phyloP scores from a whole-genome alignment of 1,140 invertebrate genomes.

The Platyura marginata region DNA sequence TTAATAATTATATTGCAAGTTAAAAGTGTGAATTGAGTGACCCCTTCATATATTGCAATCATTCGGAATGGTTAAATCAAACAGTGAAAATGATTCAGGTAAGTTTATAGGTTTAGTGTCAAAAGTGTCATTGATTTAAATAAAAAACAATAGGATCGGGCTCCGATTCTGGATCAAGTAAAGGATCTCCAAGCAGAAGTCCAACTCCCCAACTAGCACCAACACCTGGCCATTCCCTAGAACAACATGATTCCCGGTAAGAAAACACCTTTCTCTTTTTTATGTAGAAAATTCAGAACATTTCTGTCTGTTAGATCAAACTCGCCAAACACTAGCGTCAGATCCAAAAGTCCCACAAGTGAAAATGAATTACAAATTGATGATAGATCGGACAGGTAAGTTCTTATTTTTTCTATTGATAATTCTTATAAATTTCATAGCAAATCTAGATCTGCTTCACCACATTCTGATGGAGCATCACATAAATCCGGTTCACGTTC shows the following conservation, averaged over 20 bases:
- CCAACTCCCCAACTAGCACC: conserved; percentile 21
- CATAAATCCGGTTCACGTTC: neutral
- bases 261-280: conserved; percentile 3
- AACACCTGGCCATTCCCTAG: conserved; percentile 14
- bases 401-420: conserved; percentile 13
- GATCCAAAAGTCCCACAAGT: conserved; percentile 19
- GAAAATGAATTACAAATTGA: conserved; percentile 13
- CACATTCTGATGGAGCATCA: neutral
- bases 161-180: conserved; percentile 31
- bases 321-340: conserved; percentile 19
- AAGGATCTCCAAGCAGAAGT: conserved; percentile 27
- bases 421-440: neutral
- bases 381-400: conserved; percentile 18
- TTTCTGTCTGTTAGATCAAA: conserved; percentile 21
- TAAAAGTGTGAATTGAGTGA: too few species aligned
- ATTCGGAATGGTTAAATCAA: neutral
- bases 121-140: conserved; percentile 7
- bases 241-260: conserved; percentile 21
- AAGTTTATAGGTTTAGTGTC: neutral
- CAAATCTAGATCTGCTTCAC: neutral
- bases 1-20: too few species aligned
- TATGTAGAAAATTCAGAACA: conserved; percentile 23
- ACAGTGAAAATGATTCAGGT: neutral
- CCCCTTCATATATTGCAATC: too few species aligned
- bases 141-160: conserved; percentile 27